phyloP scores from a whole-genome alignment of 35 echinoderm and acorn worm species.

The Amphiura filiformis region DNA sequence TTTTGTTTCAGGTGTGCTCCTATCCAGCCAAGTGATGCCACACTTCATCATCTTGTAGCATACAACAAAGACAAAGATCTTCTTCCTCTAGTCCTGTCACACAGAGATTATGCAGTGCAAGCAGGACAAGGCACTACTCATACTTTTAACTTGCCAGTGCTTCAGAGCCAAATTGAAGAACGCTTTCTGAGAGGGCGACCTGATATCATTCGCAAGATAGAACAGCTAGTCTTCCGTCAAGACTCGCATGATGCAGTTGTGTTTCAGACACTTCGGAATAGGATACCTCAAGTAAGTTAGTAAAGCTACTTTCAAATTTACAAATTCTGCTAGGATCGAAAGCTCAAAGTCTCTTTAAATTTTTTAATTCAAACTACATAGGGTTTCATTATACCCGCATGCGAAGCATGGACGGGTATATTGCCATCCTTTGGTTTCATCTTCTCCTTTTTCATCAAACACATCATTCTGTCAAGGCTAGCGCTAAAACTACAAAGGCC shows the following conservation, averaged over 20 bases:
- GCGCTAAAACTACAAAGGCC: too few species aligned
- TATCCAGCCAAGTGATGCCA: not conserved
- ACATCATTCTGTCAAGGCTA: too few species aligned
- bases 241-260: not conserved
- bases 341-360: too few species aligned
- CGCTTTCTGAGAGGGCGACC: not conserved
- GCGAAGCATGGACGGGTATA: too few species aligned
- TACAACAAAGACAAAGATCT: constrained; percentile 1
- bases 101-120: not conserved
- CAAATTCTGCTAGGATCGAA: too few species aligned
- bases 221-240: not conserved
- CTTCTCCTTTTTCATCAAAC: too few species aligned
- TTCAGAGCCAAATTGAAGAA: not conserved
- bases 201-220: not conserved
- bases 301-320: too few species aligned
- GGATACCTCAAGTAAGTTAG: not conserved
- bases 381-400: too few species aligned
- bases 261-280: not conserved
- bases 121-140: not conserved
- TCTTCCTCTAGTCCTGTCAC: not conserved
- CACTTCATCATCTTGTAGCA: not conserved
- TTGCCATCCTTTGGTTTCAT: too few species aligned
- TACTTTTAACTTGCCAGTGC: not conserved
- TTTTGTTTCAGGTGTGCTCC: not conserved
- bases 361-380: too few species aligned